Percentiles rank a stretch among this genome's conserved stretches.
These are phyloP conservation scores for Gerris buenoi DNA, from an alignment of 1,140 invertebrate genomes.

Conservation along the genomic window DNA sequence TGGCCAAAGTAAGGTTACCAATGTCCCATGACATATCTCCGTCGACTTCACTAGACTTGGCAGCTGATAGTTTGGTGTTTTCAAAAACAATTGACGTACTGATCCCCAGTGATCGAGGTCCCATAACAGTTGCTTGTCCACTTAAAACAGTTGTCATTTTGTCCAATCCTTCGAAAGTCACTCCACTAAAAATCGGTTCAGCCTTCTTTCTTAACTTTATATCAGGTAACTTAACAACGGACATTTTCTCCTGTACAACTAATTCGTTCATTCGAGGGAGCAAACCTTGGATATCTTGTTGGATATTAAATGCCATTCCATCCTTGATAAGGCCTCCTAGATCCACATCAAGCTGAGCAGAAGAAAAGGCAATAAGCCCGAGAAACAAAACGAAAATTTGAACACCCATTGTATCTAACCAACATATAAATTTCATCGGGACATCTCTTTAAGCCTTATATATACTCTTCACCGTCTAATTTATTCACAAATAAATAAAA, in stretches of 20 bases:
- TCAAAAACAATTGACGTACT: neutral
- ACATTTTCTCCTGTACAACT: neutral
- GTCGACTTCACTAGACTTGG: neutral
- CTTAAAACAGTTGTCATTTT: neutral
- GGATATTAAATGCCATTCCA: neutral
- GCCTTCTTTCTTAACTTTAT: neutral
- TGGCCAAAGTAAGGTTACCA: neutral
- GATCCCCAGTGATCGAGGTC: neutral
- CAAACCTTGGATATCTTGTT: neutral
- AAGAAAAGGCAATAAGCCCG: neutral
- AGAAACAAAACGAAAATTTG: neutral
- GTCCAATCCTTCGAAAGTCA: neutral
- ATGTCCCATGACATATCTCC: neutral
- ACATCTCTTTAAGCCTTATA: too few relatives aligned
- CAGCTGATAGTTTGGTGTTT: neutral
- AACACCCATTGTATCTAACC: neutral
- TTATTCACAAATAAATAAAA: too few relatives aligned
- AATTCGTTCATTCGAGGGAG: neutral
- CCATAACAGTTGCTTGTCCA: neutral
- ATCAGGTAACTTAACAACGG: neutral
- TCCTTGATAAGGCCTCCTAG: neutral
- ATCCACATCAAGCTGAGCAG: neutral
- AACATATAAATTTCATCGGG: too few relatives aligned
- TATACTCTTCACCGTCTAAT: too few relatives aligned
- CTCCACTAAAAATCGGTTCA: neutral